Evolutionary conservation across 1,140 invertebrate genomes (phyloP), one percentile per base, ranked within the genome.

Genomic region (Oedothorax gibbosus): DNA sequence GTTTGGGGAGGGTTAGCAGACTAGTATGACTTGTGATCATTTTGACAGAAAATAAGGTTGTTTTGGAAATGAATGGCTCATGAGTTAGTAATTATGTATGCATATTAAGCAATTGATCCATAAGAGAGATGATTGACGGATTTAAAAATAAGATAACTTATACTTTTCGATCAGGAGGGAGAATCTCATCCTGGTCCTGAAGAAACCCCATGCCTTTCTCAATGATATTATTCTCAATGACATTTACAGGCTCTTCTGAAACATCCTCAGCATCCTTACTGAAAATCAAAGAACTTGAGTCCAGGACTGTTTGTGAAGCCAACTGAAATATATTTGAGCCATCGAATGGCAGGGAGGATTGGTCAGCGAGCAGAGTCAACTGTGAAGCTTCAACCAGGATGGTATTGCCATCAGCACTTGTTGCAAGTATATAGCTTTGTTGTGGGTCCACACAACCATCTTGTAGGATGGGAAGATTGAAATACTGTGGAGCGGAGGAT

Each of bases 341-440:
- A 85, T 85, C 84, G 66, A 73, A 85, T 56, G 80, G 50, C 35
- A 77, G 85, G 35, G 69, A 76, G 50, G 85, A 10, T 49, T 76
- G 65, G 6, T 86, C 77, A 10, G 78, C 64, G 0, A 86, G 60
- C 49, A 86, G 21, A 66, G 85, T 50, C 49, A 86, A 15, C 18
- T 86, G 85, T 9, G 66, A 79, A 54, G 85, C 72, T 76, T 86
- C 85, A n/a, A 86, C 60, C 20, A 82, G 60, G 62, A 86, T 77
- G 18, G 85, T 86, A 71, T 85, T 85, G 7, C 85, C 85, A 76
- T 86, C 85, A 56, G 65, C n/a, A 64, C 72, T 71, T 12, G 78
- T 86, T 14, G 85, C 79, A 65, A 85, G 15, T 57, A 85, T 85
- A 51, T 73, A 75, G n/a, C 77, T 80, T 49, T 79, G 84, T 57